Conservation (phyloP, 2,888 invertebrate genomes). For the Chloroclysta siterata region DNA sequence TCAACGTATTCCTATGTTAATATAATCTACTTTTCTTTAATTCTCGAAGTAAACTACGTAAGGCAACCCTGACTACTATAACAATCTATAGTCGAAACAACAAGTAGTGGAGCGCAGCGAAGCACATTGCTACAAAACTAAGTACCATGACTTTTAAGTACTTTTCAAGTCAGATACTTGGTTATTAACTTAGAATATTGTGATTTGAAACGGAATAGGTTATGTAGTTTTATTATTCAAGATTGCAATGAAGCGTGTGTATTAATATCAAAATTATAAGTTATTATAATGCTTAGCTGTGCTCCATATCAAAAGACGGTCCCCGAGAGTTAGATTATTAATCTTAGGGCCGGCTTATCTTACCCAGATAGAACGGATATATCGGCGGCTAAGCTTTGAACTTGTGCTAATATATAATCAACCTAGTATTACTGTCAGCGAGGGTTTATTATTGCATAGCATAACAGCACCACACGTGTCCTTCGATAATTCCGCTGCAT, state of each 20-base stretch:
- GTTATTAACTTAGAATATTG: too few relatives aligned
- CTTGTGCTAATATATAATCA: background rate
- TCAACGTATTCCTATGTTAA: slow-evolving; percentile 18
- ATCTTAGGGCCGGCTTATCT: background rate
- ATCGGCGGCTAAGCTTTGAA: background rate
- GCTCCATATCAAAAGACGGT: slow-evolving; percentile 7
- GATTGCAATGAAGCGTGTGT: too few relatives aligned
- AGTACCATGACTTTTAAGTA: slow-evolving; percentile 3
- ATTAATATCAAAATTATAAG: too few relatives aligned
- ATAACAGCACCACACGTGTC: background rate
- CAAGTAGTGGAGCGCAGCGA: slow-evolving; percentile 26
- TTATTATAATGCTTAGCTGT: background rate
- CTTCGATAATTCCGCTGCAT: slow-evolving; percentile 12
- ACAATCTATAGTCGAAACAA: slow-evolving; percentile 28
- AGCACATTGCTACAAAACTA: slow-evolving; percentile 10
- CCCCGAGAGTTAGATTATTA: background rate
- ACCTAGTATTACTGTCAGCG: background rate
- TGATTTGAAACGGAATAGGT: too few relatives aligned
- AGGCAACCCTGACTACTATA: slow-evolving; percentile 53
- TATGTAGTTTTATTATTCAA: too few relatives aligned
- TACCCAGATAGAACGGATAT: background rate
- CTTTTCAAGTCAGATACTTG: too few relatives aligned
- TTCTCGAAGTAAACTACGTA: slow-evolving; percentile 49
- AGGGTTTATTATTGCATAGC: background rate
- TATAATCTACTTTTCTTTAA: slow-evolving; percentile 32